Evolutionary conservation across 2,888 invertebrate species (phyloP), one percentile per base, ranked within the genome.

Genomic region (Drosophila incognita): DNA sequence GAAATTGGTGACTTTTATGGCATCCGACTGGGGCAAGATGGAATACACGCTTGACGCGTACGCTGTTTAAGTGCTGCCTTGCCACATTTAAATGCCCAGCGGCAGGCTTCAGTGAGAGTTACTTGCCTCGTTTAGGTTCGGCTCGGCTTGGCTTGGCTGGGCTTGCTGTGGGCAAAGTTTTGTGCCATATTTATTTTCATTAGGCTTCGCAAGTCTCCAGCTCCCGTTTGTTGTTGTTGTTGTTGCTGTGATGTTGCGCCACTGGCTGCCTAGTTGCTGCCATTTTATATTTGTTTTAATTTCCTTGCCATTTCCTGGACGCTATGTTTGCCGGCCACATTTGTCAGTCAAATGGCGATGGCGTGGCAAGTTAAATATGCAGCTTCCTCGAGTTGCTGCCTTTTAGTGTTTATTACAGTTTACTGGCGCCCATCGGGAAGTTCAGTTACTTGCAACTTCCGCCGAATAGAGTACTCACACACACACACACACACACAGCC

Each of bases 201-300:
- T 89, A 79, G 68, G 59, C 59, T 58, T 65, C 38, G 53, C 75
- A 40, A 68, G 48, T 56, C 59, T 42, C 24, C n/a, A 62, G 49
- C 56, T 57, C 36, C 48, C n/a, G 24, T n/a, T 67, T 38, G 18
- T 40, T 60, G n/a, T 60, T 64, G 42, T 49, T 15, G 42, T 49
- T 15, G 3, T 35, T 48, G 24, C n/a, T 53, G 24, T 21, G 69
- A 33, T 76, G 63, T 59, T 57, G 52, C n/a, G 49, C 49, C 59
- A 27, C 51, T 48, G 64, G 40, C 58, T 68, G 64, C 67, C 72
- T 73, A 74, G 85, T 74, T 83, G 79, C 79, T 74, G 60, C 69
- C 81, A 73, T 90, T 86, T 88, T 86, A 87, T 86, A 89, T 90
- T 86, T 86, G 86, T 86, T 86, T 90, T 86, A 86, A 86, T 86